Percentiles rank a stretch among this genome's conserved stretches.
phyloP scores from a whole-genome alignment of 2,113 vertebrate species.

The Pelmatolapia mariae region DNA sequence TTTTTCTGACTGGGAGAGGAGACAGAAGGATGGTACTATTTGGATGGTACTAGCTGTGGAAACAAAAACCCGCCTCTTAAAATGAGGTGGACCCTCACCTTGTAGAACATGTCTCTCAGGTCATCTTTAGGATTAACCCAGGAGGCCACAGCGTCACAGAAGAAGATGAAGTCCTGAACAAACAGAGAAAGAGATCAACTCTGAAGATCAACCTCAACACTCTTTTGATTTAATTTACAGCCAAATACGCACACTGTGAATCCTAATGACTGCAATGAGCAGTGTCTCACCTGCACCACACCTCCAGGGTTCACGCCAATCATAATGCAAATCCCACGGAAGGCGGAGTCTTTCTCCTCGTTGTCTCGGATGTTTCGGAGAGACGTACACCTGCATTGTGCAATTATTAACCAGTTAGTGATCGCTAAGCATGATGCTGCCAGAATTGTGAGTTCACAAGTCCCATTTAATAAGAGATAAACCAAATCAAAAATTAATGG shows the following conservation, averaged over 20 bases:
- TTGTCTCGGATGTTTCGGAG: constrained; percentile 92
- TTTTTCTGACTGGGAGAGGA: not conserved
- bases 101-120: constrained; percentile 93
- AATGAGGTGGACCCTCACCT: constrained; percentile 65
- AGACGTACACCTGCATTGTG: constrained; percentile 80
- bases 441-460: not conserved
- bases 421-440: not conserved
- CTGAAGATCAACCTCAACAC: not conserved
- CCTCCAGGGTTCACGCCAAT: constrained; percentile 92
- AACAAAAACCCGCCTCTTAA: not conserved
- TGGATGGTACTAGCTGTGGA: not conserved
- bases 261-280: not conserved
- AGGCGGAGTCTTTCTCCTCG: constrained; percentile 92
- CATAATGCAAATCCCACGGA: constrained; percentile 94
- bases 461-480: not conserved
- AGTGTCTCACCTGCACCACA: constrained; percentile 82
- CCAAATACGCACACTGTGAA: not conserved
- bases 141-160: constrained; percentile 91
- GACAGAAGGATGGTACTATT: not conserved
- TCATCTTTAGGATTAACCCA: constrained; percentile 94
- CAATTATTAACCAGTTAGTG: not conserved
- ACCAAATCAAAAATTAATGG: not conserved
- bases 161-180: constrained; percentile 90
- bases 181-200: not conserved
- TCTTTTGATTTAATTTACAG: not conserved